Conservation (phyloP, 1,140 invertebrate genomes). For the Lepidurus arcticus region DNA sequence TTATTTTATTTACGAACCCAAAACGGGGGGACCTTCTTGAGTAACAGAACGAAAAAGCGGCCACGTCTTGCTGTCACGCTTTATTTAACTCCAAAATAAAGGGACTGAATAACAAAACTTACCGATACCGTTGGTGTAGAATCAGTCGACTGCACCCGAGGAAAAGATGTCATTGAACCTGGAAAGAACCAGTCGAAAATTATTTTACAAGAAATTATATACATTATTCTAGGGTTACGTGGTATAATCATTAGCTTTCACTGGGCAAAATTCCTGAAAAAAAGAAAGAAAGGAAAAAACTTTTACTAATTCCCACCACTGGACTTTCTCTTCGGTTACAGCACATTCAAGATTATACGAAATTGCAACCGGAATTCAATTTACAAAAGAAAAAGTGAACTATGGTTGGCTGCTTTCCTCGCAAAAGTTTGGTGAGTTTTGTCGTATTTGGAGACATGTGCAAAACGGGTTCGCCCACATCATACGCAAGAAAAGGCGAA, state of each 20-base stretch:
- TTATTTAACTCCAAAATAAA: neutral
- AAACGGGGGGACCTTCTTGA: neutral
- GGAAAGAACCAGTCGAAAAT: neutral
- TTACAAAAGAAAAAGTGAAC: too few species aligned
- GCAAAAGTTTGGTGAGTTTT: too few species aligned
- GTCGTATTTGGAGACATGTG: too few species aligned
- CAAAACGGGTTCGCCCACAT: neutral
- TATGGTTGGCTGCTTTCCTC: too few species aligned
- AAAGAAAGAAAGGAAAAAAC: too few species aligned
- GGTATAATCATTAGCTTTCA: too few species aligned
- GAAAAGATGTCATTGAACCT: constrained; percentile 13
- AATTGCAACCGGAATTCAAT: too few species aligned
- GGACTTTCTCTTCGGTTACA: too few species aligned
- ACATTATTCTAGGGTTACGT: too few species aligned
- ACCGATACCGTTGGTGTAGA: constrained; percentile 6
- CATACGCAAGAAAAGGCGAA: constrained; percentile 4
- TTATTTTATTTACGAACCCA: neutral
- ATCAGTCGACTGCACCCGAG: constrained; percentile 8
- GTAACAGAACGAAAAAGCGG: neutral
- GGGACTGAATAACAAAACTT: neutral
- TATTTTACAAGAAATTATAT: neutral
- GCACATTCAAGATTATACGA: too few species aligned
- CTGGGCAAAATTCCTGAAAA: too few species aligned
- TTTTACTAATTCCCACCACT: too few species aligned
- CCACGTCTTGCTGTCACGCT: neutral